Evolutionary conservation across 37 sponge, comb jelly and placozoan species (phyloP).

Genomic region (Geodia barretti): DNA sequence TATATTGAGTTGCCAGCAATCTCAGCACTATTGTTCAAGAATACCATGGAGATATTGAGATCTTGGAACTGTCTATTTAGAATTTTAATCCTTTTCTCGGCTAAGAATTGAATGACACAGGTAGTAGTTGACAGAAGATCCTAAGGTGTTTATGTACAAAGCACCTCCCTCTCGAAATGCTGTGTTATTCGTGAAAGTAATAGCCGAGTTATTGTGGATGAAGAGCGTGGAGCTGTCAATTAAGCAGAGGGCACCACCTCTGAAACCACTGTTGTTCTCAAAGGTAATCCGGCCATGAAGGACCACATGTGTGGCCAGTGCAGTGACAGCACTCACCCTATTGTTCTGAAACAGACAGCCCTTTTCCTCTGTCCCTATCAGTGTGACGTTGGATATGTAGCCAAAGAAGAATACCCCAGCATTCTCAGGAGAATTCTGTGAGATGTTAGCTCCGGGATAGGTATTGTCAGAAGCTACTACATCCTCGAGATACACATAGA

Average conservation of each 20-base stretch:
- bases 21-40: slow-evolving; percentile 17
- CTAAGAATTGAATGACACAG: slow-evolving; percentile 29
- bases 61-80: too few species aligned
- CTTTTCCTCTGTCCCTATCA: slow-evolving; percentile 19
- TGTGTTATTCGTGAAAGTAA: slow-evolving; percentile 6
- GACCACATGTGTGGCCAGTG: background rate
- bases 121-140: background rate
- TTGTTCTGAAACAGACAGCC: slow-evolving; percentile 17
- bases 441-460: background rate
- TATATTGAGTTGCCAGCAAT: slow-evolving; percentile 43
- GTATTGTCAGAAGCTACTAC: slow-evolving; percentile 18
- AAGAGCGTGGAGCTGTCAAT: slow-evolving; percentile 18
- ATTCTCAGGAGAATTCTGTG: background rate
- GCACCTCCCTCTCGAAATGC: slow-evolving; percentile 32
- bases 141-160: slow-evolving; percentile 31
- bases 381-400: slow-evolving; percentile 3
- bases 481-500: slow-evolving; percentile 18
- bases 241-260: slow-evolving; percentile 34
- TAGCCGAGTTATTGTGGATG: slow-evolving; percentile 11
- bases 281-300: slow-evolving; percentile 25
- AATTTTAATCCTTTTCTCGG: too few species aligned
- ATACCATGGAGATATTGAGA: slow-evolving; percentile 3
- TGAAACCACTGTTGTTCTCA: slow-evolving; percentile 17
- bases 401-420: slow-evolving; percentile 18
- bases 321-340: slow-evolving; percentile 13